phyloP scores from a whole-genome alignment of 2,113 vertebrate genomes.

The Dissostichus mawsoni region DNA sequence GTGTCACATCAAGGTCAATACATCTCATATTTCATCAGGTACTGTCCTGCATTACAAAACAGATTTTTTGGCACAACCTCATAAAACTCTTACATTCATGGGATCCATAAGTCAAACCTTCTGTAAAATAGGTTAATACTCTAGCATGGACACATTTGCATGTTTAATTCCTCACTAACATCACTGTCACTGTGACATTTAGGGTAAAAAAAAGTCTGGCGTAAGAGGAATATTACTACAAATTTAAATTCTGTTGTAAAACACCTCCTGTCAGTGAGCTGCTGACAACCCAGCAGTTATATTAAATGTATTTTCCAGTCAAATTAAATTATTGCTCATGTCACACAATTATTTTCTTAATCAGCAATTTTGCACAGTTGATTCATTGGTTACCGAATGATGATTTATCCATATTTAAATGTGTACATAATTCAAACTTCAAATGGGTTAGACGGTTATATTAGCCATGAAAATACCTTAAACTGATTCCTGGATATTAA shows the following conservation, averaged over 20 bases:
- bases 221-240: conserved; percentile 1
- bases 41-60: conserved; percentile 45
- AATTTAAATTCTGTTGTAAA: conserved; percentile 11
- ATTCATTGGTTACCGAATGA: not conserved
- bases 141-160: not conserved
- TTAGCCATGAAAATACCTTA: not conserved
- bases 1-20: conserved; percentile 51
- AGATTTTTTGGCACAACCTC: conserved; percentile 30
- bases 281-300: conserved; percentile 15
- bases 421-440: not conserved
- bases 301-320: conserved; percentile 27
- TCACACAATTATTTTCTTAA: not conserved
- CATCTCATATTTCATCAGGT: conserved; percentile 18
- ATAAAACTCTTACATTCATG: conserved; percentile 27
- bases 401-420: not conserved
- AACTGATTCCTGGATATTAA: conserved; percentile 13
- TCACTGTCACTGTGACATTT: conserved; percentile 2
- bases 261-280: conserved; percentile 7
- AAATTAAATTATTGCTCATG: not conserved
- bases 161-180: not conserved
- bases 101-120: conserved; percentile 9
- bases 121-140: conserved; percentile 10
- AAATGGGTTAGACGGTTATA: not conserved
- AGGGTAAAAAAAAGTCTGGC: too few species aligned
- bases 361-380: conserved; percentile 1